Evolutionary conservation across 2,888 invertebrate species (phyloP).

Genomic region (Cryptus viduatorius): DNA sequence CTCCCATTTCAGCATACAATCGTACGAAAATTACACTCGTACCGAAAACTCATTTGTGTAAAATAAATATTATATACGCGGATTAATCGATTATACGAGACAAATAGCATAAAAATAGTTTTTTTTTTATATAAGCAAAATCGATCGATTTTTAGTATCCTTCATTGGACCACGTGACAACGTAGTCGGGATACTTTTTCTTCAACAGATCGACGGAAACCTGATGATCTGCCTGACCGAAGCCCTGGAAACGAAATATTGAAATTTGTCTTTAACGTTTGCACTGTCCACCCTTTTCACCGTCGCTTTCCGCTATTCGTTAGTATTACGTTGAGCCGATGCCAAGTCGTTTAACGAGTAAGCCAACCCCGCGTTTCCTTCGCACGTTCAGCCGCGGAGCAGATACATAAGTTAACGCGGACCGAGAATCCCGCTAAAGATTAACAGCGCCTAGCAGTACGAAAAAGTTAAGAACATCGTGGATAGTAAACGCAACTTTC

Average conservation of each 20-base stretch:
- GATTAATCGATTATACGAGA: not conserved
- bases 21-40: slow-evolving; percentile 10
- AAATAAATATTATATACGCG: not conserved
- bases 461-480: slow-evolving; percentile 13
- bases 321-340: not conserved
- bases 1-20: slow-evolving; percentile 7
- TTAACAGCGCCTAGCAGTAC: not conserved
- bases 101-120: slow-evolving; percentile 22
- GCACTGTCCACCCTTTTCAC: not conserved
- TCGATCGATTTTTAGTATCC: slow-evolving; percentile 87
- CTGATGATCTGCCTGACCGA: slow-evolving; percentile 95
- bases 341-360: slow-evolving; percentile 15
- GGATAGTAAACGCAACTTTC: not conserved
- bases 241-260: slow-evolving; percentile 88
- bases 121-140: slow-evolving; percentile 8
- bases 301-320: not conserved
- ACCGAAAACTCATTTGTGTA: not conserved
- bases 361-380: not conserved
- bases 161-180: slow-evolving; percentile 93
- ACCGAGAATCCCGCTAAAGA: not conserved
- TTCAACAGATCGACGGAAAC: slow-evolving; percentile 91
- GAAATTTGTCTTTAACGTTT: slow-evolving; percentile 1
- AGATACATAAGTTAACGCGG: not conserved
- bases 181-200: slow-evolving; percentile 90
- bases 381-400: not conserved